phyloP scores from a whole-genome alignment of 2,888 invertebrate species.

The Muscina levida region DNA sequence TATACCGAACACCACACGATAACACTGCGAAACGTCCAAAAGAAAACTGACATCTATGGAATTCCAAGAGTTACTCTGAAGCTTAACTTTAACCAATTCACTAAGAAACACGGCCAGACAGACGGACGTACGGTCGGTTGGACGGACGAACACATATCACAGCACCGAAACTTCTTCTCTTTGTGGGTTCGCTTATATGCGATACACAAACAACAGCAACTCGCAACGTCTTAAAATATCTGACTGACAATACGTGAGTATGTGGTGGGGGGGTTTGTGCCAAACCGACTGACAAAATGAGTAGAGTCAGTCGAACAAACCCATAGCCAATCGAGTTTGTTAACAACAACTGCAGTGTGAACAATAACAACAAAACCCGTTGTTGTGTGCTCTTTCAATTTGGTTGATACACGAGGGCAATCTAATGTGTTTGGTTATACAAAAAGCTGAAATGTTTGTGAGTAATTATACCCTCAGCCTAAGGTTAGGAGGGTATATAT shows the following conservation, averaged over 20 bases:
- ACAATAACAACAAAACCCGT: slow-evolving; percentile 39
- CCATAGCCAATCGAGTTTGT: slow-evolving; percentile 24
- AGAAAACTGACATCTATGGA: slow-evolving; percentile 68
- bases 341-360: slow-evolving; percentile 21
- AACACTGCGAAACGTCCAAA: slow-evolving; percentile 65
- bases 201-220: not conserved
- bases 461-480: too few species aligned
- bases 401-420: not conserved
- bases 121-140: not conserved
- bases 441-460: too few species aligned
- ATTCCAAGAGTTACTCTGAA: slow-evolving; percentile 65
- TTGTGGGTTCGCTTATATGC: not conserved
- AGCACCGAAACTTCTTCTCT: not conserved
- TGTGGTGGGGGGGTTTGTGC: slow-evolving; percentile 31
- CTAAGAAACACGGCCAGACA: not conserved
- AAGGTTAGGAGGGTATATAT: too few species aligned
- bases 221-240: slow-evolving; percentile 3
- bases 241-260: slow-evolving; percentile 18
- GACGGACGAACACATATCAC: slow-evolving; percentile 5
- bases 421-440: not conserved
- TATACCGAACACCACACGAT: slow-evolving; percentile 20
- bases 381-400: slow-evolving; percentile 41
- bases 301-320: not conserved
- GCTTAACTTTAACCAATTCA: slow-evolving; percentile 25
- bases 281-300: slow-evolving; percentile 9